A percentile compares a stretch with the other conserved stretches of the same genome.
phyloP scores from a whole-genome alignment of 37 sponge, comb jelly and placozoan genomes.

The Chondrosia reniformis region DNA sequence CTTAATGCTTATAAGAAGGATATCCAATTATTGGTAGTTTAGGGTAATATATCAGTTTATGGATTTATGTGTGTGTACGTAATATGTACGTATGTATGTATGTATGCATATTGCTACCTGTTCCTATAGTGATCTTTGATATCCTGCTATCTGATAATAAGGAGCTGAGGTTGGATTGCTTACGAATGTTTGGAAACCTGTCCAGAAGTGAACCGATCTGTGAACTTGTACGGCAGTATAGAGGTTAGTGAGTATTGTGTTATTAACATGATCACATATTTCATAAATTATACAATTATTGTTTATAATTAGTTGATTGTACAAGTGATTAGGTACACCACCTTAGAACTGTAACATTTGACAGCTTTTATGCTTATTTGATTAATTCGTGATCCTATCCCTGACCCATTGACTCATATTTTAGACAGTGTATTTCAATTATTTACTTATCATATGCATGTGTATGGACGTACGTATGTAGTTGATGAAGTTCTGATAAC shows the following conservation, averaged over 20 bases:
- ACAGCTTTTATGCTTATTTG: too few relatives aligned
- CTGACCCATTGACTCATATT: too few relatives aligned
- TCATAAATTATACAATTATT: too few relatives aligned
- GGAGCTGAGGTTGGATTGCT: slow-evolving; percentile 48
- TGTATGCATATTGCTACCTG: not conserved
- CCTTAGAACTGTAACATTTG: too few relatives aligned
- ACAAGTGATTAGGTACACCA: too few relatives aligned
- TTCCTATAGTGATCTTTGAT: slow-evolving; percentile 43
- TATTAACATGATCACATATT: too few relatives aligned
- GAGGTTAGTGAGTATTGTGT: slow-evolving; percentile 36
- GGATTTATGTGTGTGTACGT: not conserved
- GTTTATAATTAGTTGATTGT: too few relatives aligned
- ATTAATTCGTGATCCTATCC: too few relatives aligned
- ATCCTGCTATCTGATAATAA: slow-evolving; percentile 46
- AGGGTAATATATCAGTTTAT: too few relatives aligned
- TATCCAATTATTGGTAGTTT: too few relatives aligned
- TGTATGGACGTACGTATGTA: slow-evolving; percentile 24
- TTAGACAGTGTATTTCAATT: too few relatives aligned
- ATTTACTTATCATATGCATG: not conserved
- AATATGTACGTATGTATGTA: not conserved
- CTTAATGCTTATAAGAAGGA: too few relatives aligned
- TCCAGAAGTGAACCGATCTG: slow-evolving; percentile 52
- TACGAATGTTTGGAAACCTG: slow-evolving; percentile 76
- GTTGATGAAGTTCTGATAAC: slow-evolving; percentile 74
- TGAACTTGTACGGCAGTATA: slow-evolving; percentile 22